Conservation (phyloP, 2,797 vertebrate genomes). For the Catostomus latipinnis region DNA sequence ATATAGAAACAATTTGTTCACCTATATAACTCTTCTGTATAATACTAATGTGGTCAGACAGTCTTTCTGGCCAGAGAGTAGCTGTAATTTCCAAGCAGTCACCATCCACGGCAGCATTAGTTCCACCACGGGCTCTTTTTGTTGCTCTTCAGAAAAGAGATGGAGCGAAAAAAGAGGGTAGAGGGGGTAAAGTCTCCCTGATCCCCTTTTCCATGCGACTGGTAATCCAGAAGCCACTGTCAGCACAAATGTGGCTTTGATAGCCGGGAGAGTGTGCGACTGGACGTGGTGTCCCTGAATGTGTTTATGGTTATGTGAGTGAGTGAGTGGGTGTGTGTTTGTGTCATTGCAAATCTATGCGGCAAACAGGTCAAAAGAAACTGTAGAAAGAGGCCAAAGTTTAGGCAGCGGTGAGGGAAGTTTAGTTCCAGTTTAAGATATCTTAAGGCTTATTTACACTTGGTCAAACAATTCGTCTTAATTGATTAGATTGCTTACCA, state of each 20-base stretch:
- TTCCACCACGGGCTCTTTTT: constrained; percentile 70
- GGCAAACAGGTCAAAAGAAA: not conserved
- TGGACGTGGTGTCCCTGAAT: constrained; percentile 30
- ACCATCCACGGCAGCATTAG: constrained; percentile 68
- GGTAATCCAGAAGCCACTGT: constrained; percentile 77
- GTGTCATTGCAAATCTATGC: not conserved
- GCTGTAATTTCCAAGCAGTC: constrained; percentile 69
- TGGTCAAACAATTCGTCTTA: no score
- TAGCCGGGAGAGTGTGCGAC: constrained; percentile 28
- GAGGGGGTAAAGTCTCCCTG: constrained; percentile 78
- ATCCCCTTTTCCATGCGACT: constrained; percentile 77
- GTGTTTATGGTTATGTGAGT: constrained; percentile 30
- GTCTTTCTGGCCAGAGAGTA: constrained; percentile 50
- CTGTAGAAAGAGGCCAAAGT: not conserved
- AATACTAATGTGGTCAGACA: constrained; percentile 17
- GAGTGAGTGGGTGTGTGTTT: constrained; percentile 36
- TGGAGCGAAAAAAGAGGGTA: constrained; percentile 72
- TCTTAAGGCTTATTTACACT: not conserved
- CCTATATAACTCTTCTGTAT: not conserved
- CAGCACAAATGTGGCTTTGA: constrained; percentile 78
- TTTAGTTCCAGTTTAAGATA: not conserved
- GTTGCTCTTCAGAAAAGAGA: constrained; percentile 71
- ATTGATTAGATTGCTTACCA: no score
- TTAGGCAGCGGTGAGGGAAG: not conserved
- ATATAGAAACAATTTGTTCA: not conserved